phyloP scores from a whole-genome alignment of 2,113 vertebrate genomes.

The Hiodon alosoides region DNA sequence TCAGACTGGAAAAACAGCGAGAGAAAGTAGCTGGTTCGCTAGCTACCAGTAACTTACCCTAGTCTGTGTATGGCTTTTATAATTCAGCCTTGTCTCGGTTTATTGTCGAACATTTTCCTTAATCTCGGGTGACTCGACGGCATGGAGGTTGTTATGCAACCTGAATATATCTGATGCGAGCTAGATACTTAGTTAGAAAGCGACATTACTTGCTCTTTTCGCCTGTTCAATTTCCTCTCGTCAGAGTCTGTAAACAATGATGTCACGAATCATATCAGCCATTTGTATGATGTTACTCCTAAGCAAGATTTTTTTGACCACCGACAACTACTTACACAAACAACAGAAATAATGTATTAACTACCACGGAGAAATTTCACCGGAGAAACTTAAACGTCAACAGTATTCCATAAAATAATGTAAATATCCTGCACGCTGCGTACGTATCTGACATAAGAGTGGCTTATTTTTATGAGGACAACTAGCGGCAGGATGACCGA shows the following conservation, averaged over 20 bases:
- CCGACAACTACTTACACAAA: neutral
- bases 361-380: neutral
- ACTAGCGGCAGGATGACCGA: conserved; percentile 13
- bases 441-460: neutral
- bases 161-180: no score
- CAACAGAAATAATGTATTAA: no score
- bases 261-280: neutral
- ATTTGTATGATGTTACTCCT: neutral
- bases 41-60: no score
- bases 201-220: neutral
- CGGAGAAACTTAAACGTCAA: neutral
- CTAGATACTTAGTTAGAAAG: no score
- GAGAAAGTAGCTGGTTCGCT: no score
- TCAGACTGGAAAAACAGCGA: no score
- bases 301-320: neutral
- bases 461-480: neutral
- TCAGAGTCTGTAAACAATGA: conserved; percentile 26
- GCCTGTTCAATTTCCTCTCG: conserved; percentile 1
- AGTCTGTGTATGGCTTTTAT: no score
- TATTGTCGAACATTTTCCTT: neutral
- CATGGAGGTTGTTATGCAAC: no score
- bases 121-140: no score
- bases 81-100: neutral
- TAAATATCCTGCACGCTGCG: neutral
- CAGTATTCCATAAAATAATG: neutral